Evolutionary conservation across 2,797 vertebrate species (phyloP), one percentile per base, ranked within the genome.

Genomic region (Spondyliosoma cantharus): DNA sequence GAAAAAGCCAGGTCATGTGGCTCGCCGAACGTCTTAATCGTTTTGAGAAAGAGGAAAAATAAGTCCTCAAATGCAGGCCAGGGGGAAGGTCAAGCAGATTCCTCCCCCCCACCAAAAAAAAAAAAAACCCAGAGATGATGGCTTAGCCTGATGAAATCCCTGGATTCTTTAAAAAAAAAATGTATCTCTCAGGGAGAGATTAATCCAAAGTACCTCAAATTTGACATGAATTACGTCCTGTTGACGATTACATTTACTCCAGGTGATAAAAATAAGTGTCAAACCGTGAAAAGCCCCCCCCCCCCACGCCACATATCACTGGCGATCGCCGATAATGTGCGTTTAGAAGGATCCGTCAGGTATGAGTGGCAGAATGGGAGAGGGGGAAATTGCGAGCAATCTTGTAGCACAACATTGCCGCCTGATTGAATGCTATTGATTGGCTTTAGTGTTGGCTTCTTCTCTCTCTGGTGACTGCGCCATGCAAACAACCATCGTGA

Each of bases 361-460:
- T 65, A 16, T 53, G 73, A 86, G 62, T 8, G 63, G 43, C 57
- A 63, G 76, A 65, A 82, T 11, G 20, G 24, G 37, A 27, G 49
- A n/a, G 37, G 65, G 46, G 71, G 50, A 78, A 87, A 86, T 79
- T 82, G 60, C 69, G 20, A 74, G 75, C 85, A 73, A 86, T 86
- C 73, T 80, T 22, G n/a, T 42, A 74, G 74, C 42, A 42, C 32
- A 67, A 73, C 71, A 79, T 77, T 1, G n/a, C 71, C 5, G 57
- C 63, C 74, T 87, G 85, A 89, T 86, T 86, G 84, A 85, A 90
- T 48, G 73, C 29, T 82, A 91, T 90, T 85, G 91, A 91, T 91
- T 66, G 48, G 45, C 50, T 67, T 83, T 37, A 49, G 71, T 72
- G 64, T 83, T 57, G 27, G 43, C 62, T 57, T 50, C 32, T 32